Conservation (phyloP, 2,113 vertebrate genomes). For the Eurypyga helias region DNA sequence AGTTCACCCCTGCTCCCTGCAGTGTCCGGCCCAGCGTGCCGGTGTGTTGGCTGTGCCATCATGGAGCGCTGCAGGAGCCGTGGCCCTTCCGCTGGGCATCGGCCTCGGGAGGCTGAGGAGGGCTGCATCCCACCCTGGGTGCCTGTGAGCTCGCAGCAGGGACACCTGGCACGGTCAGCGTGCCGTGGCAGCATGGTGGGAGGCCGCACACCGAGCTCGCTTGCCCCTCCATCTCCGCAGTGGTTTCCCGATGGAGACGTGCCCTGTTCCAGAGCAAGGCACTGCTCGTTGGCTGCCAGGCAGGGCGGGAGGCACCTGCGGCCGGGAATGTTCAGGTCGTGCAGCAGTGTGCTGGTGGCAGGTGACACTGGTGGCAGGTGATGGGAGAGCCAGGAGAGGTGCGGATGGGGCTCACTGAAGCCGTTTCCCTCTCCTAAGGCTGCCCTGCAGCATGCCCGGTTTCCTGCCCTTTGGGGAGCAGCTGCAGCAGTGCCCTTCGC, state of each 20-base stretch:
- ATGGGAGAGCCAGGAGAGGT: neutral
- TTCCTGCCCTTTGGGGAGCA: neutral
- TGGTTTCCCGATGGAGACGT: fast-evolving
- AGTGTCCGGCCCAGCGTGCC: fast-evolving
- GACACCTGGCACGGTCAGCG: fast-evolving
- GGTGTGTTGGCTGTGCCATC: fast-evolving
- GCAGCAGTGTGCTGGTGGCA: fast-evolving
- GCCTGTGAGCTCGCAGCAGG: neutral
- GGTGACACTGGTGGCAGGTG: neutral
- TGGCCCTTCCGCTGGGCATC: neutral
- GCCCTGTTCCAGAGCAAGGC: neutral
- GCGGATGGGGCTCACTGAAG: neutral
- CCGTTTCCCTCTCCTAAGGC: neutral
- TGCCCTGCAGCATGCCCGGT: neutral
- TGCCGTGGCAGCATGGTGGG: fast-evolving
- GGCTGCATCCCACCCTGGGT: fast-evolving
- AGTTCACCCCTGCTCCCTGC: fast-evolving
- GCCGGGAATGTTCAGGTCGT: fast-evolving
- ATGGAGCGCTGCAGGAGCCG: neutral
- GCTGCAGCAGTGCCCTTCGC: neutral
- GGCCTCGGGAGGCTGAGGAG: neutral
- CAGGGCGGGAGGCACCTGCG: fast-evolving
- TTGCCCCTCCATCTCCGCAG: neutral
- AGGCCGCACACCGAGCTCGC: fast-evolving
- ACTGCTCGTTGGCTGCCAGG: fast-evolving